Base-by-base conservation (phyloP, 2,113 vertebrate genomes). In the Amphiprion percula region DNA sequence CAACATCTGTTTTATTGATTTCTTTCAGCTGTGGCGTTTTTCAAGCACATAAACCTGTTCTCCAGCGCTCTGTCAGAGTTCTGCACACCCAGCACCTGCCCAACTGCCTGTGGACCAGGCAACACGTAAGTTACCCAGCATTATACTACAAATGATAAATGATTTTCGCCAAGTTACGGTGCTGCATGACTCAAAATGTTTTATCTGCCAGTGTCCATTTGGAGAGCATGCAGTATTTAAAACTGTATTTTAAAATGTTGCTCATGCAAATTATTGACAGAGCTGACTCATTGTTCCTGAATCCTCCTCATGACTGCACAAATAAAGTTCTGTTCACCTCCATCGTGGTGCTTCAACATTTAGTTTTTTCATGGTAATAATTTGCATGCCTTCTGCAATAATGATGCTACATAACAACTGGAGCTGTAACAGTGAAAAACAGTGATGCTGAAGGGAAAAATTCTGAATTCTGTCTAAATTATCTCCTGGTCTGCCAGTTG, bases 31-130 rank as follows among this genome's bases (percentile, higher is more conserved):
- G 89, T 95, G 67, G 92, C 93, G 0, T 96, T 96, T 90, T 96
- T 96, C 90, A 95, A 95, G 83, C 92, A 95, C 19, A 93, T 94
- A 85, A 96, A 94, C 77, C 83, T 96, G 82, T 87, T 96, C 84
- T 94, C 92, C 46, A 95, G 95, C 15, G 92, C 94, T 0, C 72
- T 96, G 64, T 96, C 94, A 0, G 95, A 96, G 74, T 94, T 93
- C 90, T 96, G 95, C 90, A 94, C 95, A 19, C 88, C 89, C 50
- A 91, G 76, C 56, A 93, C 91, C 79, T 96, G 95, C 71, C 95
- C 95, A 4, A 92, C 89, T 7, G 92, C 94, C 71, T 92, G 84
- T 62, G 94, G 93, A 74, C 94, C 94, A 2, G 91, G 88, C 80
- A 93, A 95, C 81, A 89, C 28, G 95, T 96, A 79, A 79, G 95